These are phyloP conservation scores for Catharus fuscescens DNA, from an alignment of 2,113 vertebrate species.

Conservation along the genomic window DNA sequence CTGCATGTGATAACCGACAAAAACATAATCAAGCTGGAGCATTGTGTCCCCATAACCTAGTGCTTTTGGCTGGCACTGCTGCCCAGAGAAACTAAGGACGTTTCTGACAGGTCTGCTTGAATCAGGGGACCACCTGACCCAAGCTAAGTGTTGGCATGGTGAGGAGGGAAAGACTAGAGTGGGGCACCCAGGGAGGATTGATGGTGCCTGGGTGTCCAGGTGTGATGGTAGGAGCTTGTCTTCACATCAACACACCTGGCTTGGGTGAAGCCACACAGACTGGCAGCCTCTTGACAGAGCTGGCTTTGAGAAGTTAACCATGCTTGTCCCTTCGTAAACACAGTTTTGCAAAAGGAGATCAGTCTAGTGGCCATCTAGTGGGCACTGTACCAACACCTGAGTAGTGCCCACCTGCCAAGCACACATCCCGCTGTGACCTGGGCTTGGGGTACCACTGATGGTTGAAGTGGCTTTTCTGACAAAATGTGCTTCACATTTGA, in stretches of 20 bases:
- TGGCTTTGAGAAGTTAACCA: background rate
- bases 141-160: background rate
- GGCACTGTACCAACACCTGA: background rate
- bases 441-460: background rate
- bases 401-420: background rate
- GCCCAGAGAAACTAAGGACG: background rate
- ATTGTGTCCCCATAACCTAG: accelerated
- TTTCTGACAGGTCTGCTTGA: background rate
- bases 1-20: accelerated
- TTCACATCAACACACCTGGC: background rate
- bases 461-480: background rate
- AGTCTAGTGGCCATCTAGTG: background rate
- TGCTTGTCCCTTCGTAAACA: background rate
- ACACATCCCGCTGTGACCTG: accelerated
- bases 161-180: background rate
- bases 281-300: background rate
- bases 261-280: background rate
- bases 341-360: background rate
- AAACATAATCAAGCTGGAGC: background rate
- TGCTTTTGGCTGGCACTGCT: background rate
- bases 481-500: accelerated
- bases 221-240: background rate
- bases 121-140: background rate
- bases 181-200: accelerated
- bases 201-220: background rate